Conservation (phyloP, 1,140 invertebrate genomes). For the Drosophila carrolli region DNA sequence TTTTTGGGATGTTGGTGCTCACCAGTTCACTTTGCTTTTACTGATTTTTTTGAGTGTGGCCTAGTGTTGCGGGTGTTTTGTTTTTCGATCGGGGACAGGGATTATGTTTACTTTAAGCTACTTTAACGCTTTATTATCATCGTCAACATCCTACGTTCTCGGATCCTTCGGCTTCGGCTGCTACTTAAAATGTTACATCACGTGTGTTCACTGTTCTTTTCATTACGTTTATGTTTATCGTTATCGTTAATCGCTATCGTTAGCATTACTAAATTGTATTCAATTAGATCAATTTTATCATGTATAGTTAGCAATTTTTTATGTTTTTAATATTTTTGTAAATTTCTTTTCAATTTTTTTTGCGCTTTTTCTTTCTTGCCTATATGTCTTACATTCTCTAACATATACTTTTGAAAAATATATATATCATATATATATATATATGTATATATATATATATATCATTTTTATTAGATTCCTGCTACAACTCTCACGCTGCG, state of each 20-base stretch:
- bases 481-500: constrained; percentile 70
- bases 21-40: constrained; percentile 69
- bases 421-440: constrained; percentile 56
- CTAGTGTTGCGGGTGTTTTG: constrained; percentile 3
- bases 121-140: constrained; percentile 70
- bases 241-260: constrained; percentile 49
- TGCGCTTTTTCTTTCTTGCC: constrained; percentile 42
- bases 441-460: constrained; percentile 44
- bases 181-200: constrained; percentile 83
- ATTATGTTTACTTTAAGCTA: constrained; percentile 55
- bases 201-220: constrained; percentile 82
- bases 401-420: constrained; percentile 71
- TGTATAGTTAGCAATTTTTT: constrained; percentile 67
- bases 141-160: constrained; percentile 51
- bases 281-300: constrained; percentile 52
- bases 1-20: constrained; percentile 6
- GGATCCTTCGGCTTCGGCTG: constrained; percentile 50
- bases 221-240: constrained; percentile 36
- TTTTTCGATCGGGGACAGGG: not conserved
- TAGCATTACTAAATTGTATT: constrained; percentile 66
- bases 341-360: constrained; percentile 46
- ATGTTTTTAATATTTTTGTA: constrained; percentile 58
- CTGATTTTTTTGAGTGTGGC: constrained; percentile 28
- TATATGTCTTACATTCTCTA: constrained; percentile 81
- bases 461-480: constrained; percentile 69